These are phyloP conservation scores for Dicentrarchus labrax DNA, from an alignment of 2,113 vertebrate species.

Conservation along the genomic window DNA sequence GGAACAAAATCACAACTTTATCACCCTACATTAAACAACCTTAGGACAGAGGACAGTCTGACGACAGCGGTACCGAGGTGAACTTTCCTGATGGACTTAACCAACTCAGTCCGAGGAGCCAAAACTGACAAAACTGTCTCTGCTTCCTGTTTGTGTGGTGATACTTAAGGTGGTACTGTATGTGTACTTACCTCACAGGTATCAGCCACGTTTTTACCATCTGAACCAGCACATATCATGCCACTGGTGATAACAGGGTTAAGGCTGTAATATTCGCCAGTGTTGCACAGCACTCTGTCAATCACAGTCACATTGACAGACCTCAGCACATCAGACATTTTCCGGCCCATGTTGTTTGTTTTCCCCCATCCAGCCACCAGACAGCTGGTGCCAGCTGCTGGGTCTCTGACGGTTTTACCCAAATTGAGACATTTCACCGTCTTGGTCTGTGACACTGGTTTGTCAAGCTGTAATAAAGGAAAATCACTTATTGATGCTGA, in stretches of 20 bases:
- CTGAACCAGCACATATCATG: constrained; percentile 80
- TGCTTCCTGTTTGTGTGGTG: too few species aligned
- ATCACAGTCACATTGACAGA: constrained; percentile 75
- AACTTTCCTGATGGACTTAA: too few species aligned
- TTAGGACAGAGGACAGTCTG: too few species aligned
- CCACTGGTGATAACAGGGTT: constrained; percentile 56
- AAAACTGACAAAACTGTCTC: too few species aligned
- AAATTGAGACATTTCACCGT: constrained; percentile 51
- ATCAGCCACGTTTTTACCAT: not conserved
- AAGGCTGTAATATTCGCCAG: constrained; percentile 59
- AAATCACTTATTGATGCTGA: not conserved
- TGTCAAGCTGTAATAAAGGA: constrained; percentile 60
- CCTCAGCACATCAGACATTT: constrained; percentile 71
- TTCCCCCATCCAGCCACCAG: constrained; percentile 80
- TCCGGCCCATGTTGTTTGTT: accelerated
- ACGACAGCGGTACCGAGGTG: too few species aligned
- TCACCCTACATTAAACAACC: too few species aligned
- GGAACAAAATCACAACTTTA: too few species aligned
- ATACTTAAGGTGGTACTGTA: too few species aligned
- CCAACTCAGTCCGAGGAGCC: too few species aligned
- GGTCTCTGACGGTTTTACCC: not conserved
- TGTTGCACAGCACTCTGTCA: constrained; percentile 70
- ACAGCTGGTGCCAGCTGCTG: constrained; percentile 26
- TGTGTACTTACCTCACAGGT: constrained; percentile 69
- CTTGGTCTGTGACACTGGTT: constrained; percentile 46